phyloP scores from a whole-genome alignment of 2,888 invertebrate species.

The Itoplectis maculator region DNA sequence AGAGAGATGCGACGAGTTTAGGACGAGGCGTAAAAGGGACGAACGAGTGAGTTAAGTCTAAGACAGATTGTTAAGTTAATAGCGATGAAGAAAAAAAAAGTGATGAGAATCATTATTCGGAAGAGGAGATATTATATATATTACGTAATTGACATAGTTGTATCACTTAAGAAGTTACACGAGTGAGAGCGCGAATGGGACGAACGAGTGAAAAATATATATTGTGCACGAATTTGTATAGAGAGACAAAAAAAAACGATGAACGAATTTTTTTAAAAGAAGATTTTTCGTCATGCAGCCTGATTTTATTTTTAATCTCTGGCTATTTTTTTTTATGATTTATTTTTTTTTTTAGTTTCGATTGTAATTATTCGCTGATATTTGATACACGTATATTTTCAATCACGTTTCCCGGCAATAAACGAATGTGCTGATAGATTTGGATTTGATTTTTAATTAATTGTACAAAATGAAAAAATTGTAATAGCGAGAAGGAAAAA shows the following conservation, averaged over 20 bases:
- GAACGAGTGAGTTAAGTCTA: constrained; percentile 57
- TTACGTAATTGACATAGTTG: constrained; percentile 58
- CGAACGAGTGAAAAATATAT: constrained; percentile 40
- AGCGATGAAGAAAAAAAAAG: constrained; percentile 25
- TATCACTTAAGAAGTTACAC: constrained; percentile 52
- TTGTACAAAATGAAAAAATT: constrained; percentile 9
- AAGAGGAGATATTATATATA: constrained; percentile 66
- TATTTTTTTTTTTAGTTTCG: not conserved
- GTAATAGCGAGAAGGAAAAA: not conserved
- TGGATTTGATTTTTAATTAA: not conserved
- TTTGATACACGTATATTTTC: not conserved
- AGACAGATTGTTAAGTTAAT: constrained; percentile 46
- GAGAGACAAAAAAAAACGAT: not conserved
- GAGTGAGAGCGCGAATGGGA: constrained; percentile 55
- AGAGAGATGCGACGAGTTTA: constrained; percentile 30
- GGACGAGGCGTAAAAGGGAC: constrained; percentile 23
- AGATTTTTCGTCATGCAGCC: not conserved
- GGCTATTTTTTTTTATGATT: not conserved
- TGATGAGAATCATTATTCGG: constrained; percentile 52
- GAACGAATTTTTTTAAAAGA: constrained; percentile 17
- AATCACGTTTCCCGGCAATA: not conserved
- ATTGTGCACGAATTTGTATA: constrained; percentile 36
- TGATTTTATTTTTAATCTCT: constrained; percentile 3
- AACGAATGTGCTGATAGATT: not conserved
- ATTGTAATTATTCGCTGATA: not conserved